Evolutionary conservation across 2,888 invertebrate species (phyloP), one percentile per base, ranked within the genome.

Genomic region (Lasius platythorax): DNA sequence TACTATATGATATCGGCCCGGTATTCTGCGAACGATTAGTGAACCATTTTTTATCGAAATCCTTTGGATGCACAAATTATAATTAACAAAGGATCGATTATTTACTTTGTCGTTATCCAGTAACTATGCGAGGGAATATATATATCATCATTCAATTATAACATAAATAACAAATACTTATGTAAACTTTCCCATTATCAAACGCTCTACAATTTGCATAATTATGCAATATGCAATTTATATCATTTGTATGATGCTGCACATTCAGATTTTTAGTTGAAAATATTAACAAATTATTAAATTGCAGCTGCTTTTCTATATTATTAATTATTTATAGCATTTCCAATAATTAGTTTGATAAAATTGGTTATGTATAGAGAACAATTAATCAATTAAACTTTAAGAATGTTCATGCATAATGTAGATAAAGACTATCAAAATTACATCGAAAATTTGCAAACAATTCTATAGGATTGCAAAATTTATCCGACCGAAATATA

Each of bases 11-110:
- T 79, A 73, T 61, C 46, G 61, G n/a, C 3, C 43, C 11, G 28
- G 46, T 63, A 73, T 73, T 81, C 63, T 73, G n/a, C n/a, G 46
- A 50, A 70, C 73, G 46, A 81, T 81, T 73, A 73, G 73, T 50
- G 23, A 37, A 73, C 37, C 46, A 50, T 70, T 81, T 50, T 81
- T 73, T 73, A 73, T 43, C 4, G 28, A 46, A 81, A 73, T 37
- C 28, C 61, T 73, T 81, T 46, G 46, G 18, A 23, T 46, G 61
- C 73, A 46, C 73, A 61, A 79, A 81, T 73, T 81, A 63, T 81
- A 81, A 81, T 81, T 73, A 81, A 81, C 61, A 56, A 73, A 81
- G 73, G 37, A 73, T 81, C 73, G 28, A 81, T 81, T 73, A 73
- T 73, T 73, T 73, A 61, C 73, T 81, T 81, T 81, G 46, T 79